Conservation (phyloP, 2,113 vertebrate species). For the Helogale parvula region DNA sequence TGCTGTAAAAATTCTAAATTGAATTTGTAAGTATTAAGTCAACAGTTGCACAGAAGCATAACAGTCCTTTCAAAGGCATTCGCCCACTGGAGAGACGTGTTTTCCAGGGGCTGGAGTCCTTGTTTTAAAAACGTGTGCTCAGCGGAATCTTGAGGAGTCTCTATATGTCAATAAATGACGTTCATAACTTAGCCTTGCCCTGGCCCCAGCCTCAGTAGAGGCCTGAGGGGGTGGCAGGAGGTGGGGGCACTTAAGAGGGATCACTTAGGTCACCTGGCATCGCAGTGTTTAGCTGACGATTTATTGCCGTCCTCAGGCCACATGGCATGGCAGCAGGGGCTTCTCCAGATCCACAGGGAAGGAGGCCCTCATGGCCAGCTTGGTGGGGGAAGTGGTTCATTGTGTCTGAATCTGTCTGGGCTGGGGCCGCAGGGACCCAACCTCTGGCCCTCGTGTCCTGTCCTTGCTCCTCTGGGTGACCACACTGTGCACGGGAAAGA, state of each 20-base stretch:
- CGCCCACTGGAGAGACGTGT: neutral
- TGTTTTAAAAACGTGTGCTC: neutral
- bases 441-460: neutral
- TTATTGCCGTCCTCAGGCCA: neutral
- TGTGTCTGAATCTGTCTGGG: neutral
- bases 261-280: neutral
- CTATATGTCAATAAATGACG: slow-evolving; percentile 18
- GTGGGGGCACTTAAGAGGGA: neutral
- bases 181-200: slow-evolving; percentile 8
- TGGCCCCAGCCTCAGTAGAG: neutral
- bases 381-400: neutral
- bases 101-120: neutral
- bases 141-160: neutral
- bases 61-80: neutral
- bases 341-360: neutral
- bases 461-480: neutral
- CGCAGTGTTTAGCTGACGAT: neutral
- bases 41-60: slow-evolving; percentile 24
- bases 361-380: neutral
- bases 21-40: slow-evolving; percentile 57
- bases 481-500: neutral
- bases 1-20: slow-evolving; percentile 41
- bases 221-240: neutral
- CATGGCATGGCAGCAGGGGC: neutral
- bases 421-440: neutral